phyloP scores from a whole-genome alignment of 2,113 vertebrate species.

The Chascanopsetta lugubris region DNA sequence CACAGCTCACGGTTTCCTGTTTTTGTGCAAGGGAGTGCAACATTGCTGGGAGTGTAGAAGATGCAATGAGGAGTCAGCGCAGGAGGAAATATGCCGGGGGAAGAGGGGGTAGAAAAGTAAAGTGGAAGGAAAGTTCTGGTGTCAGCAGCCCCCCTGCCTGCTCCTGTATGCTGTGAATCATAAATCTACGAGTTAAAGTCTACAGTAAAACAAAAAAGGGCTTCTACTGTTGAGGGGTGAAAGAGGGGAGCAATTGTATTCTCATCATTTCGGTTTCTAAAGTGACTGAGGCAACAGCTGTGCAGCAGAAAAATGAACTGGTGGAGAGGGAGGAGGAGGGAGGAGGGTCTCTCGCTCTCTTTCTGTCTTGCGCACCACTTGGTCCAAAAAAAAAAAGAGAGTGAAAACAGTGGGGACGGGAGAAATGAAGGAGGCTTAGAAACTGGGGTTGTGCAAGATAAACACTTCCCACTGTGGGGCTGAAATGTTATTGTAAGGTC shows the following conservation, averaged over 20 bases:
- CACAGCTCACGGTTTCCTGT: background rate
- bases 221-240: constrained; percentile 56
- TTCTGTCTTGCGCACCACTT: constrained; percentile 37
- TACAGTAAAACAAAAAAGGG: constrained; percentile 56
- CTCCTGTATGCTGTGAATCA: constrained; percentile 37
- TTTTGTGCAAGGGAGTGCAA: background rate
- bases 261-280: constrained; percentile 74
- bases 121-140: background rate
- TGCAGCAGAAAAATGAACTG: constrained; percentile 28
- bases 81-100: background rate
- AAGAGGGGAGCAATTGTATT: constrained; percentile 45
- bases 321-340: background rate
- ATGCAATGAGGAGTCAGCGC: constrained; percentile 1
- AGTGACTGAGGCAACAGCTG: constrained; percentile 77
- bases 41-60: background rate
- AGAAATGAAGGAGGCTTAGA: constrained; percentile 46
- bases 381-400: constrained; percentile 47
- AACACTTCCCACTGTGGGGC: constrained; percentile 71
- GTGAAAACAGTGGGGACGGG: constrained; percentile 44
- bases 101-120: background rate
- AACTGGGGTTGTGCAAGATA: constrained; percentile 66
- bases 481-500: constrained; percentile 75
- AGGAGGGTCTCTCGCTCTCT: background rate
- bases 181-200: constrained; percentile 62
- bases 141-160: constrained; percentile 15